Percentiles rank a stretch among this genome's conserved stretches.
Conservation (phyloP, 2,888 invertebrate species). For the Branchellion lobata region DNA sequence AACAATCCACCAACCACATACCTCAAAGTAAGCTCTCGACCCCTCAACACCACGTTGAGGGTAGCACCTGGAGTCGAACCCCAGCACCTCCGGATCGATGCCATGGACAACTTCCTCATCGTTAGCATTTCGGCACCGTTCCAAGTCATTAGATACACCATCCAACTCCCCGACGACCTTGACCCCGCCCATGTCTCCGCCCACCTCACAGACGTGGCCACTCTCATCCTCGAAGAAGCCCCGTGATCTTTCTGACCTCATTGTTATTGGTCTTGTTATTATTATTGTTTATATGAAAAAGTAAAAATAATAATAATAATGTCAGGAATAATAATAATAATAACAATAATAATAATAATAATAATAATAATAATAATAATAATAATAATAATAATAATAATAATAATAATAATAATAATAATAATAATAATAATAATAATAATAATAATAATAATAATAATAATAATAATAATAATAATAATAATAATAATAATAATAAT, state of each 20-base stretch:
- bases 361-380: too few species aligned
- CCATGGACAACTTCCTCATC: slow-evolving; percentile 15
- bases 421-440: too few species aligned
- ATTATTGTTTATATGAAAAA: too few species aligned
- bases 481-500: too few species aligned
- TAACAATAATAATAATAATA: too few species aligned
- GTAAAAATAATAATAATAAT: too few species aligned
- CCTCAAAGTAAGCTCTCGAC: neutral
- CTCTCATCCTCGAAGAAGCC: slow-evolving; percentile 31
- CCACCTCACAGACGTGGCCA: slow-evolving; percentile 23
- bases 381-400: too few species aligned
- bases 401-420: too few species aligned
- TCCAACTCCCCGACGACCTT: slow-evolving; percentile 16
- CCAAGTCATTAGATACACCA: neutral
- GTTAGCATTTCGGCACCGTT: neutral
- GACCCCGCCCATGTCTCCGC: slow-evolving; percentile 25
- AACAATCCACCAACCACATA: neutral
- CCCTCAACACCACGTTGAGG: slow-evolving; percentile 10
- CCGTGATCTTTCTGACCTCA: neutral
- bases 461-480: too few species aligned
- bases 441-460: too few species aligned
- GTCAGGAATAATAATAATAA: too few species aligned
- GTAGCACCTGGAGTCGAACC: slow-evolving; percentile 22
- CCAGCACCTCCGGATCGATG: slow-evolving; percentile 21
- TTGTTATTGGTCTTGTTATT: too few species aligned